phyloP scores from a whole-genome alignment of 2,797 vertebrate species.

The Cetoscarus ocellatus region DNA sequence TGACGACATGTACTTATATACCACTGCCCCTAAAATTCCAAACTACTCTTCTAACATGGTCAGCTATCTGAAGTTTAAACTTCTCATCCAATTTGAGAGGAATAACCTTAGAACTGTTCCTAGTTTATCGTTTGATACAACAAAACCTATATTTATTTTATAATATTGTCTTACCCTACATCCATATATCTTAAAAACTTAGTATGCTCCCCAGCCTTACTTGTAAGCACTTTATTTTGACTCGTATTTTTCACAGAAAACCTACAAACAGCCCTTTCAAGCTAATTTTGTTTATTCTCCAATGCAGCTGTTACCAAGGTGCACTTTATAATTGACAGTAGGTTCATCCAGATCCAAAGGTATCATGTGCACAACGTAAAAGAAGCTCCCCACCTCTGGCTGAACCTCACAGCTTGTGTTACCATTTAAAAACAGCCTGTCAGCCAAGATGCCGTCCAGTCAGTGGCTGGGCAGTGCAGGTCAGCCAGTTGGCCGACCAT shows the following conservation, averaged over 20 bases:
- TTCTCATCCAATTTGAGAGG: too few relatives aligned
- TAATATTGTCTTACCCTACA: too few relatives aligned
- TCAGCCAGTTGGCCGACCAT: conserved; percentile 59
- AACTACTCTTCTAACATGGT: too few relatives aligned
- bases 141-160: too few relatives aligned
- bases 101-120: too few relatives aligned
- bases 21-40: too few relatives aligned
- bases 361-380: conserved; percentile 36
- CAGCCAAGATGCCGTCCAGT: conserved; percentile 39
- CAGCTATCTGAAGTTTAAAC: too few relatives aligned
- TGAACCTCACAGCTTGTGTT: conserved; percentile 67
- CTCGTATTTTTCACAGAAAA: neutral
- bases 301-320: neutral
- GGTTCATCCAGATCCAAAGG: conserved; percentile 11
- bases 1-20: too few relatives aligned
- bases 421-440: conserved; percentile 59
- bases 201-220: too few relatives aligned
- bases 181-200: too few relatives aligned
- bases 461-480: conserved; percentile 3
- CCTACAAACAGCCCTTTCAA: neutral
- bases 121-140: too few relatives aligned
- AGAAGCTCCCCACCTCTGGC: conserved; percentile 63
- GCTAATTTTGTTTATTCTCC: neutral
- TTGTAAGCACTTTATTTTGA: neutral
- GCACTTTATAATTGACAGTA: neutral